Conservation (phyloP, 1,140 invertebrate species). For the Anastrepha obliqua region DNA sequence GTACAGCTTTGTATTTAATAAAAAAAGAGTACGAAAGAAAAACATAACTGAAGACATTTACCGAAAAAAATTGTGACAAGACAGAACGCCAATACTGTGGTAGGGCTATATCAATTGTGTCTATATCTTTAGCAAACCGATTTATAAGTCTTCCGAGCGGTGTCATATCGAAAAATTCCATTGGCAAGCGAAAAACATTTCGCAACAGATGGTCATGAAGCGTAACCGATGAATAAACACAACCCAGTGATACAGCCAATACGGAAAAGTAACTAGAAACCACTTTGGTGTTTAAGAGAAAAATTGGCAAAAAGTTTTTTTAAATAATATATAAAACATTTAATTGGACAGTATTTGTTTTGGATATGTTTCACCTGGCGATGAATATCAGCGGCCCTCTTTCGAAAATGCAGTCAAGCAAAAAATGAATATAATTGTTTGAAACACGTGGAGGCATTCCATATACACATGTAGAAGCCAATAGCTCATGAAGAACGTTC, state of each 20-base stretch:
- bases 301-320: constrained; percentile 31
- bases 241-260: constrained; percentile 72
- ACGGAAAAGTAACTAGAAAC: constrained; percentile 66
- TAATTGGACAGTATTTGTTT: neutral
- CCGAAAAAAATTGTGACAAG: constrained; percentile 69
- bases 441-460: neutral
- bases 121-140: constrained; percentile 85
- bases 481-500: neutral
- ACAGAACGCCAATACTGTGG: constrained; percentile 72
- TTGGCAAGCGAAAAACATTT: constrained; percentile 80
- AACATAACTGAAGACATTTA: constrained; percentile 61
- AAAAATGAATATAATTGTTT: neutral
- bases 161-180: constrained; percentile 86
- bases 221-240: constrained; percentile 66
- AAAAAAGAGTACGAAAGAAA: neutral
- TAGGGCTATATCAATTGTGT: constrained; percentile 79
- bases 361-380: no score
- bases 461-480: neutral
- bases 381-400: neutral
- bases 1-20: neutral
- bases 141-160: constrained; percentile 85
- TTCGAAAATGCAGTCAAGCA: neutral
- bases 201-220: constrained; percentile 79
- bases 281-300: constrained; percentile 63
- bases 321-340: neutral